Percentiles rank a stretch among this genome's conserved stretches.
Evolutionary conservation across 2,797 vertebrate genomes (phyloP).

Genomic region (Trachurus trachurus): DNA sequence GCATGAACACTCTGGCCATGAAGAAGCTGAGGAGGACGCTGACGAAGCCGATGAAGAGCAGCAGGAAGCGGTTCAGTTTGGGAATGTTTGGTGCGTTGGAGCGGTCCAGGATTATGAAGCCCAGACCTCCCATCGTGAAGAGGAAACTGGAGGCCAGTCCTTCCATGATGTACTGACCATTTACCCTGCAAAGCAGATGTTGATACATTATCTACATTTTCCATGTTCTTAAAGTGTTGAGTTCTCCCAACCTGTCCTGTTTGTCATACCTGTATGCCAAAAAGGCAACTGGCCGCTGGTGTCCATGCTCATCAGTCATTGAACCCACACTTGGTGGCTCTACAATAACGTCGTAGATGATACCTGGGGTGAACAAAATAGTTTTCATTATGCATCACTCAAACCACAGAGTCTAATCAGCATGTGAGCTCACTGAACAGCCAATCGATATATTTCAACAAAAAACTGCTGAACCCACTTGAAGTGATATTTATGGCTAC

Average conservation of each 20-base stretch:
- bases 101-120: constrained; percentile 98
- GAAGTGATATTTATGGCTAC: background rate
- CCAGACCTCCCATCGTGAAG: constrained; percentile 99
- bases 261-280: constrained; percentile 93
- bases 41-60: constrained; percentile 98
- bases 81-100: constrained; percentile 99
- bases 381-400: no score
- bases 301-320: constrained; percentile 98
- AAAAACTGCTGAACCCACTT: background rate
- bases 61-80: constrained; percentile 97
- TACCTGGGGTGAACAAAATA: constrained; percentile 82
- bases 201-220: background rate
- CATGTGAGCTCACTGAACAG: background rate
- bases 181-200: constrained; percentile 87
- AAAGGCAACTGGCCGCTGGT: constrained; percentile 97
- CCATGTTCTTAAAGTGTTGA: no score
- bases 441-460: background rate
- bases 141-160: constrained; percentile 98
- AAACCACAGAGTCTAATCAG: background rate
- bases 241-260: background rate
- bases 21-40: constrained; percentile 99
- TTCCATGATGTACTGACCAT: constrained; percentile 99
- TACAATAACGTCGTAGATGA: constrained; percentile 99
- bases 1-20: constrained; percentile 99
- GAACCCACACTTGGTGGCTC: constrained; percentile 98